phyloP scores from a whole-genome alignment of 2,888 invertebrate species.

The Lasioglossum villosulum region DNA sequence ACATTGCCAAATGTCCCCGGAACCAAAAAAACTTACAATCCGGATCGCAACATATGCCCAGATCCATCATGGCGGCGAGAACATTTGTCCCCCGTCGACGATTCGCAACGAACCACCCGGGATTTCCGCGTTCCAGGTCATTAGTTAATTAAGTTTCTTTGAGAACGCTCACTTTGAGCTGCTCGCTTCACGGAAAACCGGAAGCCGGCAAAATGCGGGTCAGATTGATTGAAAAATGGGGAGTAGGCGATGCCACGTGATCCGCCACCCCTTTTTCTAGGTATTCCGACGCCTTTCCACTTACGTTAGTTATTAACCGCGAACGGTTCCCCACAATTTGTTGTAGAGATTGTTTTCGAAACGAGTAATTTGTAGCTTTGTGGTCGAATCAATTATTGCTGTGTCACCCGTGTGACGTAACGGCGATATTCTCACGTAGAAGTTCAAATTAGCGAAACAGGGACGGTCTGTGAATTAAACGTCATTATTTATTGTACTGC shows the following conservation, averaged over 20 bases:
- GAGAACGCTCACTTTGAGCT: conserved; percentile 24
- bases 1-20: conserved; percentile 6
- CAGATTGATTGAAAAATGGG: conserved; percentile 56
- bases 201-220: conserved; percentile 54
- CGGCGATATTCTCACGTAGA: not conserved
- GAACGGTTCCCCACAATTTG: not conserved
- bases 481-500: not conserved
- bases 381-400: not conserved
- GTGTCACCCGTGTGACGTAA: not conserved
- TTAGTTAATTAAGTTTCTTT: conserved; percentile 65
- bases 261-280: conserved; percentile 29
- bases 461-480: not conserved
- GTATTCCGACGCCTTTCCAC: not conserved
- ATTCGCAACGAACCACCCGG: not conserved
- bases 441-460: not conserved
- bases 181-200: conserved; percentile 46
- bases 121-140: conserved; percentile 35
- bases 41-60: conserved; percentile 31
- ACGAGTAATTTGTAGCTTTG: not conserved
- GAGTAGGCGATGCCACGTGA: conserved; percentile 47
- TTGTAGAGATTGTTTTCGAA: conserved; percentile 14
- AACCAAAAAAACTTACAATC: not conserved
- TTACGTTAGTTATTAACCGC: not conserved
- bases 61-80: not conserved
- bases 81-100: not conserved